Conservation (phyloP, 2,797 vertebrate species). For the Chromobotia macracanthus region DNA sequence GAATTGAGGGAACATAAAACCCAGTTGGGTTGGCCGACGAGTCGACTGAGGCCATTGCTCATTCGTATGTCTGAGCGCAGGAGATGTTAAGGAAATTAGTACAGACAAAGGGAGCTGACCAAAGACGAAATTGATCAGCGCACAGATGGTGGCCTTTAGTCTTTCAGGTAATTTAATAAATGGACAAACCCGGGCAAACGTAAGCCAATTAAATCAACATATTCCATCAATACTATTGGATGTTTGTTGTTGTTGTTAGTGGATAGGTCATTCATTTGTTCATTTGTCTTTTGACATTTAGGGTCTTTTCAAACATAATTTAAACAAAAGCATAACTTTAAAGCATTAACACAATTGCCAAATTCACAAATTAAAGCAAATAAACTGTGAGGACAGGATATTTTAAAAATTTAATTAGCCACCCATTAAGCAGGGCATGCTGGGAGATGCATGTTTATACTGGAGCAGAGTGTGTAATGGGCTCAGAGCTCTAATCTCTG, state of each 20-base stretch:
- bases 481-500: conserved; percentile 22
- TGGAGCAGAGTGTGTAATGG: background rate
- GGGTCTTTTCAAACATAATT: background rate
- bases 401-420: conserved; percentile 28
- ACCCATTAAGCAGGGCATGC: conserved; percentile 26
- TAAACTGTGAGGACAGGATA: background rate
- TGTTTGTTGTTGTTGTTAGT: conserved; percentile 45
- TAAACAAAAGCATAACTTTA: background rate
- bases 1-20: conserved; percentile 47
- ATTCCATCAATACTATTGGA: conserved; percentile 51
- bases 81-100: conserved; percentile 49
- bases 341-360: background rate
- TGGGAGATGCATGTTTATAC: conserved; percentile 14
- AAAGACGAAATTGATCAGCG: conserved; percentile 47
- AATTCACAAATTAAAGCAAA: background rate
- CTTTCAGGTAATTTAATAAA: conserved; percentile 58
- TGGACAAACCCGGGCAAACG: conserved; percentile 27
- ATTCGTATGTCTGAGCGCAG: conserved; percentile 43
- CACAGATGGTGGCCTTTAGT: conserved; percentile 56
- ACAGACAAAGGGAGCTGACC: conserved; percentile 39
- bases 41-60: conserved; percentile 24
- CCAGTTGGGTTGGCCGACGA: conserved; percentile 14
- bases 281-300: conserved; percentile 12
- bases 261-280: conserved; percentile 27
- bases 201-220: conserved; percentile 58